phyloP scores from a whole-genome alignment of 1,140 invertebrate genomes.

The Macrocentrus cingulum region DNA sequence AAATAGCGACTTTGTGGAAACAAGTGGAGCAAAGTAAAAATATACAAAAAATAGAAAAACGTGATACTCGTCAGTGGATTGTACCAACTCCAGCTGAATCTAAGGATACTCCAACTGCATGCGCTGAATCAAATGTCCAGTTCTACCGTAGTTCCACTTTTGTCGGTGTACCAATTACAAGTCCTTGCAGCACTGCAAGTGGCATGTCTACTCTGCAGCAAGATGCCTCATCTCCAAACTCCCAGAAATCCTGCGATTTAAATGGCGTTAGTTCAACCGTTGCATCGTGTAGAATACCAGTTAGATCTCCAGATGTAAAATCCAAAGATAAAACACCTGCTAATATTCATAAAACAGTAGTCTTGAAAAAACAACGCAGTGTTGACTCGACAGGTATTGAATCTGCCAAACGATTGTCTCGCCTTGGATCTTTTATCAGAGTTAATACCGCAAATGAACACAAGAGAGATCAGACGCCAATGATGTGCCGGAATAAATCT shows the following conservation, averaged over 20 bases:
- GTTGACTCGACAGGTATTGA: constrained; percentile 21
- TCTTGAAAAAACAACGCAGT: constrained; percentile 36
- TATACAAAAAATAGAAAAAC: constrained; percentile 59
- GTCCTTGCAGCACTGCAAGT: too few relatives aligned
- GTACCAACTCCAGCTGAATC: constrained; percentile 40
- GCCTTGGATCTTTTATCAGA: constrained; percentile 57
- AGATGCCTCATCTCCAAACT: constrained; percentile 28
- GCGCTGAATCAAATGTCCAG: constrained; percentile 49
- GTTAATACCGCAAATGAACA: constrained; percentile 39
- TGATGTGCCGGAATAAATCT: too few relatives aligned
- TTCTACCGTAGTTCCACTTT: constrained; percentile 72
- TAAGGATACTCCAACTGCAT: constrained; percentile 29
- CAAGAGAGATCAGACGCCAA: background rate
- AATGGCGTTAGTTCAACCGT: constrained; percentile 40
- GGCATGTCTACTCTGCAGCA: constrained; percentile 18
- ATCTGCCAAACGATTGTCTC: constrained; percentile 54
- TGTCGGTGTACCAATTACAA: constrained; percentile 66
- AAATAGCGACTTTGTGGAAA: constrained; percentile 88
- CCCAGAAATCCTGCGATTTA: constrained; percentile 49
- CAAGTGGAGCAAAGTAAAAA: constrained; percentile 76
- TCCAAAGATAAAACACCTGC: constrained; percentile 28
- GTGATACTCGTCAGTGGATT: constrained; percentile 70
- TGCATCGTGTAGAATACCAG: constrained; percentile 40
- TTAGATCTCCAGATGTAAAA: constrained; percentile 39
- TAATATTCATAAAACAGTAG: constrained; percentile 33